A percentile compares a stretch with the other conserved stretches of the same genome.
These are phyloP conservation scores for Eurypyga helias DNA, from an alignment of 2,113 vertebrate genomes.

Conservation along the genomic window DNA sequence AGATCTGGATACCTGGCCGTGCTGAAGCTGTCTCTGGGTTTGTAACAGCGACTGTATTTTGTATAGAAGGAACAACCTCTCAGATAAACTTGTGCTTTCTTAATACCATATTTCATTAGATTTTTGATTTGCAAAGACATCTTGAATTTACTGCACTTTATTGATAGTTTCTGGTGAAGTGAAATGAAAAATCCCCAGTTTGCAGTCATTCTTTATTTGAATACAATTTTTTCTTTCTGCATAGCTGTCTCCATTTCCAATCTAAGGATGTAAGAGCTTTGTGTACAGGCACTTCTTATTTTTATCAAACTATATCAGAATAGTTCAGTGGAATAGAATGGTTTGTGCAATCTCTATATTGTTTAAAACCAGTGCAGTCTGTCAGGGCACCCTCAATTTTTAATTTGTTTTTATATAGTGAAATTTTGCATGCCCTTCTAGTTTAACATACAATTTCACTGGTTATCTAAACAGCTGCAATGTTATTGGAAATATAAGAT, in stretches of 20 bases:
- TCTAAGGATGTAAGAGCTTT: background rate
- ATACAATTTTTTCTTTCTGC: background rate
- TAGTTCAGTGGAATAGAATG: background rate
- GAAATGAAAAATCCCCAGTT: background rate
- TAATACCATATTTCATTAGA: background rate
- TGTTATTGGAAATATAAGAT: background rate
- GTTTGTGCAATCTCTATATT: background rate
- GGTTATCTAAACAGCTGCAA: background rate
- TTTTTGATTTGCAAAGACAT: background rate
- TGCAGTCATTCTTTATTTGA: background rate
- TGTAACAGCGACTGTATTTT: background rate
- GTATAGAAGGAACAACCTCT: background rate
- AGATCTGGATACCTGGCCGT: background rate
- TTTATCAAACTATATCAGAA: background rate
- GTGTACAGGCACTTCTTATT: background rate
- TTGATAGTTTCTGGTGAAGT: background rate
- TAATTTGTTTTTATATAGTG: background rate
- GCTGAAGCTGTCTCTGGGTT: background rate
- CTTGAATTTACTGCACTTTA: background rate
- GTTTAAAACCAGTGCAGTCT: background rate
- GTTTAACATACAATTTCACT: background rate
- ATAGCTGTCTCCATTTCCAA: background rate
- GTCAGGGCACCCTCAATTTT: background rate
- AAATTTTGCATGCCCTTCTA: background rate
- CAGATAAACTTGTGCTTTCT: background rate